Evolutionary conservation across 2,113 vertebrate genomes (phyloP), one percentile per base, ranked within the genome.

Genomic region (Charina bottae): DNA sequence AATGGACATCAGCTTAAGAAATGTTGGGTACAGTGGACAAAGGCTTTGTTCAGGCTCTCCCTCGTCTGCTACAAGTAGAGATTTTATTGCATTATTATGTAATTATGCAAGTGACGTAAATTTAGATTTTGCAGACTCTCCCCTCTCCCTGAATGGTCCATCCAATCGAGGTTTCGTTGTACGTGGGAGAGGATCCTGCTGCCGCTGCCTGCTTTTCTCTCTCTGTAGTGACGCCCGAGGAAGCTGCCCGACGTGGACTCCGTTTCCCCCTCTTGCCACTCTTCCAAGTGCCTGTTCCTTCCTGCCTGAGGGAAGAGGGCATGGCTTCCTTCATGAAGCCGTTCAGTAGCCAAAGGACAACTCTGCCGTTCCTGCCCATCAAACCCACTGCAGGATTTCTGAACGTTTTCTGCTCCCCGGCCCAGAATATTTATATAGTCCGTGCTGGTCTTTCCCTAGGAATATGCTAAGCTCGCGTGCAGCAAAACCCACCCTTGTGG

Each of bases 401-500:
- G 46, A 2, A 6, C 0, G 0, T 55, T 2, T 33, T 23, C 10
- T 59, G 17, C 28, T 37, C 15, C 13, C 24, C 6, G 58, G 26
- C n/a, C 7, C 7, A 23, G 15, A 24, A 55, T 19, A 11, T 17
- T 83, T n/a, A 24, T 33, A 24, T 7, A 17, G 26, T 54, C 54
- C 7, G 11, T 21, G 37, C 94, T 93, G 60, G 7, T 90, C 89
- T 95, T 92, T 21, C 90, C 54, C 89, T 84, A 99, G 99, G 99
- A 99, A 92, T 99, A 99, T 64, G 98, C 99, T 23, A 99, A 99
- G 94, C 97, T 99, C 83, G 99, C 99, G 12, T 99, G 99, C 94
- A 98, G 99, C 96, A 99, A 98, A 97, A 99, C 99, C 0, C 99
- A 99, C 88, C 93, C 98, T 3, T 99, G 99, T 21, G 99, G 99